Evolutionary conservation across 2,797 vertebrate genomes (phyloP), one percentile per base, ranked within the genome.

Genomic region (Propithecus deckenii): DNA sequence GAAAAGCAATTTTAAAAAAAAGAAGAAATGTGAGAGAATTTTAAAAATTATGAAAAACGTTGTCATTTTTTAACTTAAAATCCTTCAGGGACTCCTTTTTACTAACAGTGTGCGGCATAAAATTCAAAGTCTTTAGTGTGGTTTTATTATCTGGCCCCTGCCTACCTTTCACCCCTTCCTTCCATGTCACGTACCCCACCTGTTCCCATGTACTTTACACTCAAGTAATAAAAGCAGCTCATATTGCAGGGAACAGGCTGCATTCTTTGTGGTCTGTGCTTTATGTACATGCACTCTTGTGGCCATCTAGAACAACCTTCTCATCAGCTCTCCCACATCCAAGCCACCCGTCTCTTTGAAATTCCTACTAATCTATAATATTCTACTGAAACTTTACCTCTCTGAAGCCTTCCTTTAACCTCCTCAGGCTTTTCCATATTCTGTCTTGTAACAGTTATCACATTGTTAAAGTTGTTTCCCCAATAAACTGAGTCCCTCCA

Each of bases 141-240:
- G 38, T 79, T 90, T 80, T 50, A 72, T 59, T 41, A 50, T 72
- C 71, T 94, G 67, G 30, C 59, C n/a, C 7, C 30, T 67, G 38
- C 59, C 43, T 89, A 10, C 46, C 32, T 92, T 89, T 59, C 20
- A 76, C 12, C 17, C 55, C 43, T 90, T 90, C 38, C 20, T 78
- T 87, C 38, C 65, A 72, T 88, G 18, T 71, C 55, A 76, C 32
- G 35, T 1, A 65, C 28, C 30, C 35, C 52, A 28, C 65, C 41
- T 74, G 18, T 91, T 84, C 5, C 63, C 18, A 9, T 95, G 74
- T 20, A 75, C 63, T 87, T 96, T 74, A 89, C 63, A 91, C 43
- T 89, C 84, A 57, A 28, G 43, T 74, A 91, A 90, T 94, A 52
- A 94, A 72, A 94, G 76, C 17, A 84, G 65, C n/a, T 89, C 90